These are phyloP conservation scores for Synanthedon myopaeformis DNA, from an alignment of 2,888 invertebrate species.

Conservation along the genomic window DNA sequence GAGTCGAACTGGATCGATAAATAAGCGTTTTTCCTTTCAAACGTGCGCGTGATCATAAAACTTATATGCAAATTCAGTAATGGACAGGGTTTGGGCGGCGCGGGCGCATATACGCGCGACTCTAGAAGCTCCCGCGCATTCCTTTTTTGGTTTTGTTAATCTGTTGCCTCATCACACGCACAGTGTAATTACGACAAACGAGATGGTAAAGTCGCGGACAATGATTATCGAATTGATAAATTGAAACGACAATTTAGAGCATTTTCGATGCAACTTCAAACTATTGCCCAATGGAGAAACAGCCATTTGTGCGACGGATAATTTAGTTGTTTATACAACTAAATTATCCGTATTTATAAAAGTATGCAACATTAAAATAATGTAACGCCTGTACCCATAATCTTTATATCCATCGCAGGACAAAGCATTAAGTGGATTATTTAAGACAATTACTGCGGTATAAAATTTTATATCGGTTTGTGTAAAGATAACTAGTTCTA, in stretches of 20 bases:
- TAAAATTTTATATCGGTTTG: background rate
- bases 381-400: background rate
- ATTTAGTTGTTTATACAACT: slow-evolving; percentile 3
- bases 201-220: slow-evolving; percentile 11
- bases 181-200: slow-evolving; percentile 21
- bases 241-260: slow-evolving; percentile 1
- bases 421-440: background rate
- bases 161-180: background rate
- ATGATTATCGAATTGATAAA: slow-evolving; percentile 11
- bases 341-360: too few relatives aligned
- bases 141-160: slow-evolving; percentile 32
- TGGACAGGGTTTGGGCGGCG: slow-evolving; percentile 34
- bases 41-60: slow-evolving; percentile 16
- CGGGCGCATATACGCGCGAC: slow-evolving; percentile 10
- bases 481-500: background rate
- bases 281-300: too few relatives aligned
- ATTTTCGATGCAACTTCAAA: too few relatives aligned
- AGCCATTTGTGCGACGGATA: background rate
- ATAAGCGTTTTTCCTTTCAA: slow-evolving; percentile 21
- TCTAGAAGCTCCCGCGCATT: slow-evolving; percentile 12
- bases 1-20: slow-evolving; percentile 8
- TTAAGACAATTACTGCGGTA: background rate
- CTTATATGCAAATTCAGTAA: slow-evolving; percentile 38
- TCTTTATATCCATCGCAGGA: background rate
- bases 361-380: background rate